Base-by-base conservation (phyloP, 2,888 invertebrate genomes). In the Metacarcinus magister region DNA sequence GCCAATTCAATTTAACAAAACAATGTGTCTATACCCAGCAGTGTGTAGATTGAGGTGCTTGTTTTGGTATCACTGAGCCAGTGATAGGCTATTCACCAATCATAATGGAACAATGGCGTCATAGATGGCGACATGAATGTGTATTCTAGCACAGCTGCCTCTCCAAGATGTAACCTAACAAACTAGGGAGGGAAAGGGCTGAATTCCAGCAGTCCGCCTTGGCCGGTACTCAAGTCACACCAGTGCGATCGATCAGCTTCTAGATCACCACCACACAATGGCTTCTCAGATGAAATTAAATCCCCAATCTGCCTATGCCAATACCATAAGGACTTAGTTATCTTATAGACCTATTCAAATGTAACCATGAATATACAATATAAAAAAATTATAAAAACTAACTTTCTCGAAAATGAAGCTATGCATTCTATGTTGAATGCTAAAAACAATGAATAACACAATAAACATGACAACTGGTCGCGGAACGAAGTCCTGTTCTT, bases 201-300 rank as follows among this genome's bases (percentile, higher is more conserved):
- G 19, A 23, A 60, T 23, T 60, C 60, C 75, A 75, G 75, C 28
- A 4, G 75, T 7, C 75, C 28, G 23, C 28, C 75, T 75, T 28
- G 28, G 75, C 28, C 23, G 67, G 28, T 28, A 8, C 28, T 75
- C 75, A 75, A n/a, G n/a, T 28, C 75, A 28, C 75, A 75, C 75
- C 28, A 7, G 75, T n/a, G 23, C 75, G 75, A 28, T 75, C n/a
- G 75, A 75, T 75, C 28, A 28, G 28, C 75, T 10, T n/a, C 75
- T n/a, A 28, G 75, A 75, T 28, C 28, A 75, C 75, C 75, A 75
- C 75, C 75, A 75, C 75, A 75, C 75, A 75, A 75, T 75, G 75
- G 75, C 75, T 75, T 75, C 75, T 28, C 28, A 75, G 75, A 75
- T 75, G n/a, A 75, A 67, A 67, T 19, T 67, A 23, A 28, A 75